Conservation (phyloP, 2,113 vertebrate genomes). For the Natator depressus region DNA sequence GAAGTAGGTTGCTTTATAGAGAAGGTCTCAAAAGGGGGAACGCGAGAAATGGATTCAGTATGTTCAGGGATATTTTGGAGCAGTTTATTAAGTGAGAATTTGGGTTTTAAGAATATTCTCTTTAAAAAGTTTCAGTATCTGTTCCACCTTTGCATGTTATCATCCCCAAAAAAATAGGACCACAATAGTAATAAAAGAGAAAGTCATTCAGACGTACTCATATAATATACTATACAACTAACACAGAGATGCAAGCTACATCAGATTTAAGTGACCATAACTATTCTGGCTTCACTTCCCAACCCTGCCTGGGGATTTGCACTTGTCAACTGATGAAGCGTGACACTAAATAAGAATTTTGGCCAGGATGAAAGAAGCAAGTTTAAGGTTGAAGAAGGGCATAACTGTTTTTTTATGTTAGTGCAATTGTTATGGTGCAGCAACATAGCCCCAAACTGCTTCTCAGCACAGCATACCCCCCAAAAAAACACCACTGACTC, state of each 20-base stretch:
- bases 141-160: not conserved
- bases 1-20: too few species aligned
- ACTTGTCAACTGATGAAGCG: not conserved
- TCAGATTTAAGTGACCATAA: not conserved
- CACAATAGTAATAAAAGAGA: not conserved
- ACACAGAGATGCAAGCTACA: not conserved
- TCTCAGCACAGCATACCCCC: not conserved
- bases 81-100: not conserved
- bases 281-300: not conserved
- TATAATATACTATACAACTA: not conserved
- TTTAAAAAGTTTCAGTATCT: not conserved
- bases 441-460: not conserved
- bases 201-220: not conserved
- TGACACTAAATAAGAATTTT: not conserved
- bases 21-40: too few species aligned
- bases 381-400: not conserved
- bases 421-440: not conserved
- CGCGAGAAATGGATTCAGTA: too few species aligned
- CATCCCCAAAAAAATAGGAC: not conserved
- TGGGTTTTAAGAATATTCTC: not conserved
- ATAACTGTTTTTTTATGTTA: too few species aligned
- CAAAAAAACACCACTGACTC: not conserved
- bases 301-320: not conserved
- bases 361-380: not conserved
- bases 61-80: too few species aligned